Conservation (phyloP, 1,140 invertebrate species). For the Batillaria attramentaria region DNA sequence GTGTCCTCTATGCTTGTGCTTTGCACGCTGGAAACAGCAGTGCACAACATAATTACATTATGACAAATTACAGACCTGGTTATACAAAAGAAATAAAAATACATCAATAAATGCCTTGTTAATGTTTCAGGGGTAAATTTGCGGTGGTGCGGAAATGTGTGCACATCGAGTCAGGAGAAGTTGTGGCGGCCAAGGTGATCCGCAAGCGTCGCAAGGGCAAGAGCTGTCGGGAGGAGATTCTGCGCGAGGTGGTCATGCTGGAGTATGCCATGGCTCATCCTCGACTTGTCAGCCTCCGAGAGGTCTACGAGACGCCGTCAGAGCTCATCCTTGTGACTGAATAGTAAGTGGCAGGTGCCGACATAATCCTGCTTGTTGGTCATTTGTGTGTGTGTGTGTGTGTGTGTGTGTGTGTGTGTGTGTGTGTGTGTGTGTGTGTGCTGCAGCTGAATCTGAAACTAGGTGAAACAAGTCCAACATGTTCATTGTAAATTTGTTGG, state of each 20-base stretch:
- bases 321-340: constrained; percentile 92
- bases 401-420: not conserved
- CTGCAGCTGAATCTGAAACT: too few relatives aligned
- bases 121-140: constrained; percentile 89
- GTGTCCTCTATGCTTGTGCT: not conserved
- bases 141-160: constrained; percentile 91
- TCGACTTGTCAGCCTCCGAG: constrained; percentile 88
- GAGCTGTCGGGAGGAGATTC: constrained; percentile 64
- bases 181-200: constrained; percentile 96
- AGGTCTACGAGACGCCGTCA: constrained; percentile 86
- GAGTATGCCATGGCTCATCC: constrained; percentile 84
- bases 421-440: constrained; percentile 21
- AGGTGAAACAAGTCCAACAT: too few relatives aligned
- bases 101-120: constrained; percentile 35
- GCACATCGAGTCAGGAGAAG: constrained; percentile 85
- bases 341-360: too few relatives aligned
- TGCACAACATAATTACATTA: too few relatives aligned
- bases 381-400: not conserved
- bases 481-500: too few relatives aligned
- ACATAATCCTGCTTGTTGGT: not conserved
- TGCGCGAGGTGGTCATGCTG: constrained; percentile 91
- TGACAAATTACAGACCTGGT: not conserved
- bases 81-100: not conserved
- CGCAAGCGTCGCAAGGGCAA: constrained; percentile 82
- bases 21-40: too few relatives aligned